Evolutionary conservation across 2,797 vertebrate genomes (phyloP).

Genomic region (Oreochromis mossambicus): DNA sequence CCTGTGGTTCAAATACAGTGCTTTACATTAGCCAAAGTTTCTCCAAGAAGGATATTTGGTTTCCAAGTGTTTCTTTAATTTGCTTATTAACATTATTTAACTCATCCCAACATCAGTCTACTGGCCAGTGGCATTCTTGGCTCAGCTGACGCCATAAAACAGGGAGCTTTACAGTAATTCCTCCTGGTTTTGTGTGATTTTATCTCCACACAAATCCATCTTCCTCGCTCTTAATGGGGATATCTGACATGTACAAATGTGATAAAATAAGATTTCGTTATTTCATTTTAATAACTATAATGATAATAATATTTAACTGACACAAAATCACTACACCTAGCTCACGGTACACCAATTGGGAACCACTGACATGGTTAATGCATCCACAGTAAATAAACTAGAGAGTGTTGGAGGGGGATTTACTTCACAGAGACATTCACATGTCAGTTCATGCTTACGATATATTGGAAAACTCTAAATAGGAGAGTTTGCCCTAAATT

Average conservation of each 20-base stretch:
- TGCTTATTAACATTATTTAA: neutral
- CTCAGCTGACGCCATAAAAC: neutral
- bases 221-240: neutral
- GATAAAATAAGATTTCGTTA: accelerated
- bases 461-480: neutral
- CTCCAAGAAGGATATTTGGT: neutral
- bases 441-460: neutral
- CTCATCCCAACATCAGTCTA: neutral
- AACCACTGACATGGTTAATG: neutral
- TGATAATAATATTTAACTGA: neutral
- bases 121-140: neutral
- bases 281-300: neutral
- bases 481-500: neutral
- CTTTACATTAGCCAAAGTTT: neutral
- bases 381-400: neutral
- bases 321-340: accelerated
- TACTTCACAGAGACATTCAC: neutral
- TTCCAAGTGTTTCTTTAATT: neutral
- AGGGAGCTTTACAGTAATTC: accelerated
- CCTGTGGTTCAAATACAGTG: neutral
- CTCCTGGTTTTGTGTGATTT: neutral
- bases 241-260: neutral
- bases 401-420: neutral
- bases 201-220: neutral
- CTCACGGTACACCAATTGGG: neutral